Evolutionary conservation across 1,140 invertebrate species (phyloP).

Genomic region (Macrosteles quadrilineatus): DNA sequence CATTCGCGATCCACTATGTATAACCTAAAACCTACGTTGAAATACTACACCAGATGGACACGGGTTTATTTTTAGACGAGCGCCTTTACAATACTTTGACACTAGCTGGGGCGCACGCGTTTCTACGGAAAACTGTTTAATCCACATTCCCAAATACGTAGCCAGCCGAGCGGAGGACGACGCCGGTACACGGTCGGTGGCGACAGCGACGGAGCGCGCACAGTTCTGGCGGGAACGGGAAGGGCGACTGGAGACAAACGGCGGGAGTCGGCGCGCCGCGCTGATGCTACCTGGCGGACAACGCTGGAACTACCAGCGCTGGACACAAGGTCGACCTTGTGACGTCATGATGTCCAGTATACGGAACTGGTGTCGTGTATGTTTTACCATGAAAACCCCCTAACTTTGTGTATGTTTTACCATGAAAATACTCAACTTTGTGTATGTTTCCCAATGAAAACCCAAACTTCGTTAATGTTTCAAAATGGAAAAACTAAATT

Average conservation of each 20-base stretch:
- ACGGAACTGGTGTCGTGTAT: too few species aligned
- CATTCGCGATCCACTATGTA: neutral
- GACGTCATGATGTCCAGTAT: too few species aligned
- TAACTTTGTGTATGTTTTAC: too few species aligned
- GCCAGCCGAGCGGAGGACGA: neutral
- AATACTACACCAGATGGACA: neutral
- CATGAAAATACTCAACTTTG: too few species aligned
- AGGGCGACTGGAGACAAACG: neutral
- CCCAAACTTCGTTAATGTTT: too few species aligned
- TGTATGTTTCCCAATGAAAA: too few species aligned
- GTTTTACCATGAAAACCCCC: too few species aligned
- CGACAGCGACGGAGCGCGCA: neutral
- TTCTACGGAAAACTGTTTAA: neutral
- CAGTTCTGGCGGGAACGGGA: neutral
- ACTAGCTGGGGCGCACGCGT: neutral
- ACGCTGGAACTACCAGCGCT: too few species aligned
- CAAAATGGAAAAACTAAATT: too few species aligned
- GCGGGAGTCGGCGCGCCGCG: neutral
- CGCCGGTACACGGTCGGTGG: neutral
- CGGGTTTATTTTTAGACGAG: neutral
- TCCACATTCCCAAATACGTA: constrained; percentile 17
- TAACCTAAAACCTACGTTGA: neutral
- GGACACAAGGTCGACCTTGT: too few species aligned
- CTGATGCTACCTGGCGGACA: too few species aligned
- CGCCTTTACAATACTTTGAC: constrained; percentile 3